Percentiles rank a stretch among this genome's conserved stretches.
Evolutionary conservation across 2,113 vertebrate genomes (phyloP).

Genomic region (Perca flavescens): DNA sequence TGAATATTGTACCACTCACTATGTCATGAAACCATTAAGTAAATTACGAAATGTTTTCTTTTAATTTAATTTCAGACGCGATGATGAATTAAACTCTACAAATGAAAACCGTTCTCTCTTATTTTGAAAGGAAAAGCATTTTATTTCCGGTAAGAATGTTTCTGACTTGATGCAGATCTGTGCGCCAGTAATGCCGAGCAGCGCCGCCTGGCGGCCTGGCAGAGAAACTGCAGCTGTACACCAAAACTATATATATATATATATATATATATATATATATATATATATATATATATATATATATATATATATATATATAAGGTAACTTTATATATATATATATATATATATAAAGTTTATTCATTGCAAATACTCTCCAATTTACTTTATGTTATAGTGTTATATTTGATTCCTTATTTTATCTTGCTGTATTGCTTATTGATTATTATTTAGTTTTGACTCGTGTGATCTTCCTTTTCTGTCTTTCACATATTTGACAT

Average conservation of each 20-base stretch:
- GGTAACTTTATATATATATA: too few species aligned
- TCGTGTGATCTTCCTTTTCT: too few species aligned
- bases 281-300: too few species aligned
- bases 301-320: too few species aligned
- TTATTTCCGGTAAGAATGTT: neutral
- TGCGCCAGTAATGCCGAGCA: accelerated
- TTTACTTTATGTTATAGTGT: neutral
- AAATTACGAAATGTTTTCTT: accelerated
- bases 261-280: too few species aligned
- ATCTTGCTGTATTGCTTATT: too few species aligned
- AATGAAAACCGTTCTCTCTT: neutral
- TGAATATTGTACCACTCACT: accelerated
- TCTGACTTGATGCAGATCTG: neutral
- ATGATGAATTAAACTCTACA: accelerated
- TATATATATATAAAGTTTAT: too few species aligned
- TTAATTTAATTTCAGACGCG: neutral
- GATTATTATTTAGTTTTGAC: too few species aligned
- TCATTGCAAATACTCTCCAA: too few species aligned
- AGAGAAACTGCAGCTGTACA: neutral
- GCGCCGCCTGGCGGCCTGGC: slow-evolving; percentile 38
- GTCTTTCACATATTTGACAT: too few species aligned
- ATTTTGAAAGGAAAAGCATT: neutral
- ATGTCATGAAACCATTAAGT: accelerated
- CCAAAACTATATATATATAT: too few species aligned
- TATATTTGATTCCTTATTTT: too few species aligned